Evolutionary conservation across 1,140 invertebrate species (phyloP), one percentile per base, ranked within the genome.

Genomic region (Ceratina calcarata): DNA sequence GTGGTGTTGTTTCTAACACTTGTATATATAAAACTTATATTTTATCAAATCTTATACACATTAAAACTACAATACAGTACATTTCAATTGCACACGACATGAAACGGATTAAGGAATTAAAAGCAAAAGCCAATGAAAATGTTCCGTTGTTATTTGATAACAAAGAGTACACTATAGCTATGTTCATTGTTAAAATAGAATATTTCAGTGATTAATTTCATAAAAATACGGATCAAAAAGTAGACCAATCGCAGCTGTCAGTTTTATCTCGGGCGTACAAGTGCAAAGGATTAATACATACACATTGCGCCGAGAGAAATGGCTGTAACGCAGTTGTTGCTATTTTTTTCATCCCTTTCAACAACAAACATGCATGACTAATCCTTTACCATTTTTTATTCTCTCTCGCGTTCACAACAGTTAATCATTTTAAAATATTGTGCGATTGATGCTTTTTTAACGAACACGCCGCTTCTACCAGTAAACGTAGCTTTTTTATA

Each of bases 1-100:
- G 15, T 78, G 90, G 90, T 91, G 89, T 49, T 88, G 89, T 89
- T 81, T 24, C 62, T 78, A 77, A 32, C n/a, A 61, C 37, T 3
- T 45, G 37, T 15, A 20, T 12, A 22, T 18, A 10, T 62, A 62
- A 10, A 60, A 60, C 20, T n/a, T n/a, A n/a, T n/a, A 22, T 60
- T 60, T 60, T 22, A 12, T 53, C 51, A 16, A 4, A 32, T 32
- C 27, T 32, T 32, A 32, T 53, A 16, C 51, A 53, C 51, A 7
- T 16, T 53, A 53, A 53, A 53, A 53, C 1, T 32, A n/a, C 18
- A 65, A 18, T 10, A 32, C n/a, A n/a, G 1, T n/a, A 4, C 12
- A 61, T 22, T 27, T 57, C 16, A 27, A 55, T 61, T 60, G 20
- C 32, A 3, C 13, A 6, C n/a, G n/a, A 58, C n/a, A 13, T 2